Conservation (phyloP, 2,888 invertebrate species). For the Cataglyphis albicans region DNA sequence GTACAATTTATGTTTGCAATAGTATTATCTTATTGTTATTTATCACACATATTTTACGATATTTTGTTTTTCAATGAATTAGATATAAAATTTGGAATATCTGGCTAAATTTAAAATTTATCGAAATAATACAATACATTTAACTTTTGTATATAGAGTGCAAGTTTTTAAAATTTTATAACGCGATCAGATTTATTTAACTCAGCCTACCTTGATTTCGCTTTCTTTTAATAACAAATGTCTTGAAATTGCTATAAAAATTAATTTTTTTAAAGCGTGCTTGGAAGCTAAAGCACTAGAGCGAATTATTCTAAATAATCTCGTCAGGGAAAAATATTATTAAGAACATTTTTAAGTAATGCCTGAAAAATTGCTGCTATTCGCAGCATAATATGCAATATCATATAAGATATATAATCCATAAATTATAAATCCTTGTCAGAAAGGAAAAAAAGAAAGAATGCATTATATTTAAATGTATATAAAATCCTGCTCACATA, state of each 20-base stretch:
- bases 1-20: not conserved
- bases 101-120: not conserved
- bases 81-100: not conserved
- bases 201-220: not conserved
- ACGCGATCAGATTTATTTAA: not conserved
- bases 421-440: conserved; percentile 29
- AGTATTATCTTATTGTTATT: not conserved
- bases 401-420: not conserved
- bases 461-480: conserved; percentile 45
- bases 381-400: conserved; percentile 11
- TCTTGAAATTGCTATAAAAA: conserved; percentile 30
- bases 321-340: conserved; percentile 48
- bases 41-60: not conserved
- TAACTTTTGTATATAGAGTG: not conserved
- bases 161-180: not conserved
- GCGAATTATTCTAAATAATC: conserved; percentile 49
- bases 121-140: not conserved
- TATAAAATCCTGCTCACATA: conserved; percentile 45
- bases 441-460: not conserved
- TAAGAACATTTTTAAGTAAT: conserved; percentile 44
- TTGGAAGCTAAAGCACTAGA: not conserved
- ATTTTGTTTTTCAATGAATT: not conserved
- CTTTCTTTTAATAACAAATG: conserved; percentile 8
- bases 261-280: not conserved
- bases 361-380: conserved; percentile 11